Conservation (phyloP, 1,140 invertebrate species). For the Lordiphosa mommai region DNA sequence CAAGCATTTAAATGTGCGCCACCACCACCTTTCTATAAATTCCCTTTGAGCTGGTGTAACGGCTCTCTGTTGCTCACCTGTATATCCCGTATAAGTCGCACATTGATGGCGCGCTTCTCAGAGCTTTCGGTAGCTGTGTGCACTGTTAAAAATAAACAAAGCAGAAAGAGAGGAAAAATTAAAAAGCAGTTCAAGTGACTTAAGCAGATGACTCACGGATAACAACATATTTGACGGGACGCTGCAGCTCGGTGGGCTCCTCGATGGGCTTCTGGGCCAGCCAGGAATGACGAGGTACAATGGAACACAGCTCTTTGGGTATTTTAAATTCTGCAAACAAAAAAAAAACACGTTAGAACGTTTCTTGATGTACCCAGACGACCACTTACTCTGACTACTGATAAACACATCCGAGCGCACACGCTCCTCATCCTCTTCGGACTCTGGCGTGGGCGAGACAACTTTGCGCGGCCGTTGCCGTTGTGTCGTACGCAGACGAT, state of each 20-base stretch:
- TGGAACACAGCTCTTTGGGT: constrained; percentile 58
- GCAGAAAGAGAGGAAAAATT: neutral
- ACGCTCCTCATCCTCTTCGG: constrained; percentile 46
- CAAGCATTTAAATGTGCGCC: too few species aligned
- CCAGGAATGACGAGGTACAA: constrained; percentile 70
- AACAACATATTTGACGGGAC: constrained; percentile 74
- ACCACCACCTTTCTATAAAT: too few species aligned
- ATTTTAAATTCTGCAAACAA: constrained; percentile 59
- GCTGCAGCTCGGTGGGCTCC: constrained; percentile 35
- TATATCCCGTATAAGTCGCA: constrained; percentile 78
- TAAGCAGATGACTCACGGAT: constrained; percentile 61
- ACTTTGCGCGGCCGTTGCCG: constrained; percentile 7
- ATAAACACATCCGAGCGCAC: constrained; percentile 48
- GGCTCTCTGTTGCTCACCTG: too few species aligned
- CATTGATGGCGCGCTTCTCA: constrained; percentile 77
- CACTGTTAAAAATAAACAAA: constrained; percentile 46
- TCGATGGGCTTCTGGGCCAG: constrained; percentile 74
- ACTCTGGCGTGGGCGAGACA: neutral
- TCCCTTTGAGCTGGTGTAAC: too few species aligned
- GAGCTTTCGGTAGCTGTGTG: constrained; percentile 80
- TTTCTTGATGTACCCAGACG: neutral
- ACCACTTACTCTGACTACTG: constrained; percentile 38
- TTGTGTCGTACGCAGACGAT: constrained; percentile 15
- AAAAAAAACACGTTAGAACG: neutral
- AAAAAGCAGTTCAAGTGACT: too few species aligned